Evolutionary conservation across 2,113 vertebrate genomes (phyloP), one percentile per base, ranked within the genome.

Genomic region (Tichodroma muraria): DNA sequence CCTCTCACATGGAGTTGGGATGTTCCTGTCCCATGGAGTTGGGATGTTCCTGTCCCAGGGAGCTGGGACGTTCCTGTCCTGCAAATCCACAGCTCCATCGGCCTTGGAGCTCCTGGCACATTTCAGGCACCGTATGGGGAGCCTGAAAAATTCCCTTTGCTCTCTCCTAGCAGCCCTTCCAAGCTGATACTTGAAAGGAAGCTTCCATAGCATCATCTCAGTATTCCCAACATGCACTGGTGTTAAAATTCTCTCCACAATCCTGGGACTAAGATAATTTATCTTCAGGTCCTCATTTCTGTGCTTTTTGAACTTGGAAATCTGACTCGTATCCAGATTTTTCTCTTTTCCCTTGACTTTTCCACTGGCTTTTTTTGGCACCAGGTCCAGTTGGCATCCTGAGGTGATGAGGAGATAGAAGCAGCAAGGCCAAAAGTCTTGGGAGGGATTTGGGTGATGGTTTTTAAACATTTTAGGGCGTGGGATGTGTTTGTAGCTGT

Each of bases 391-490:
- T 68, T 45, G 47, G 21, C 22, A 9, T n/a, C 8, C 15, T 17
- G 72, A 52, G 37, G 18, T 80, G 76, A 33, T 72, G 40, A 69
- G 71, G 85, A 47, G 78, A 64, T 53, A 57, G 89, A 87, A 94
- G 40, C 54, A 75, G 73, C 31, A 9, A 53, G 59, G 76, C 49
- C 50, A 4, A 3, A 52, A 70, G 33, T 17, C 44, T n/a, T 47
- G 64, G 49, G 49, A 86, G 47, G 64, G 69, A 22, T 66, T 71
- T 59, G 64, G 14, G 28, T 53, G 50, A 11, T 47, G 75, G 57
- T 31, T 76, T 24, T 75, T 25, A 10, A 68, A 22, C 2, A 1
- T 68, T 89, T 66, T 8, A 30, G 33, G 2, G 1, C 0, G 0
- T 73, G 44, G 38, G 77, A 61, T 61, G 54, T 70, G 64, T 66